A percentile compares a stretch with the other conserved stretches of the same genome.
Evolutionary conservation across 2,888 invertebrate genomes (phyloP).

Genomic region (Proisotoma minuta): DNA sequence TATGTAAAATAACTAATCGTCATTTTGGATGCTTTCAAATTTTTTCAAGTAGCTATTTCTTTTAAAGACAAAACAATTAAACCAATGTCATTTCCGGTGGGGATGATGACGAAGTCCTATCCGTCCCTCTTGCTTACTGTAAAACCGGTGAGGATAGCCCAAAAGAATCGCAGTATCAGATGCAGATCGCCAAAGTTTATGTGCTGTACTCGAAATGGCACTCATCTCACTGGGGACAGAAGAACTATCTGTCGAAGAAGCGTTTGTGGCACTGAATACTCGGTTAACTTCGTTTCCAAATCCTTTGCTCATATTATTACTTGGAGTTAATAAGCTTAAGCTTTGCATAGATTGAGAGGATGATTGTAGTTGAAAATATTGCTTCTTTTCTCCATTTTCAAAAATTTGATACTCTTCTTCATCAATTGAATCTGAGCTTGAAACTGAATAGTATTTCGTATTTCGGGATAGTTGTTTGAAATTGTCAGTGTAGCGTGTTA

Average conservation of each 20-base stretch:
- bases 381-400: too few relatives aligned
- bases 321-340: too few relatives aligned
- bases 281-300: too few relatives aligned
- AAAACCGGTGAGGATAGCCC: background rate
- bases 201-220: too few relatives aligned
- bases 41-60: background rate
- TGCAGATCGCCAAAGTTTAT: background rate
- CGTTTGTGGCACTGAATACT: too few relatives aligned
- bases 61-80: background rate
- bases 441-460: slow-evolving; percentile 3
- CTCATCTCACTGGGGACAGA: too few relatives aligned
- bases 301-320: too few relatives aligned
- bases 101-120: background rate
- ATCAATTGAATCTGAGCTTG: background rate
- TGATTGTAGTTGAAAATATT: too few relatives aligned
- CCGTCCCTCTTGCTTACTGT: too few relatives aligned
- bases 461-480: slow-evolving; percentile 10
- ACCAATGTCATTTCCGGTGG: background rate
- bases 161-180: background rate
- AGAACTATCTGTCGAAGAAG: too few relatives aligned
- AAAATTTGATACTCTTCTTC: background rate
- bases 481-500: background rate
- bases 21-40: background rate
- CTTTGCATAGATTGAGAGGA: too few relatives aligned
- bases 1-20: background rate